Conservation (phyloP, 2,113 vertebrate genomes). For the Perca flavescens region DNA sequence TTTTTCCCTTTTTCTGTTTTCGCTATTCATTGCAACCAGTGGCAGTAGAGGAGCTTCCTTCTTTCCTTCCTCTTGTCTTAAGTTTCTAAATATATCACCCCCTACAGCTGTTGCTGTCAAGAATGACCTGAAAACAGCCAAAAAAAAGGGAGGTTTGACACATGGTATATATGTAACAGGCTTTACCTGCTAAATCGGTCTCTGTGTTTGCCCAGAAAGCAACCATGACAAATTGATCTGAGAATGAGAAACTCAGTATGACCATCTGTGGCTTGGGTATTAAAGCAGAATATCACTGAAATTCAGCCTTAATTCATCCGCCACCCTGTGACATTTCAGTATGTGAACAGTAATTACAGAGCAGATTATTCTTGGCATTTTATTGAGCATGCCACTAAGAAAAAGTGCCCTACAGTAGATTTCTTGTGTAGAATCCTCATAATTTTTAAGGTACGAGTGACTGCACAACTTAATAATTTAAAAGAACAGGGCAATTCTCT, state of each 20-base stretch:
- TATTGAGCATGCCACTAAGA: slow-evolving; percentile 17
- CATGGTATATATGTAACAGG: slow-evolving; percentile 58
- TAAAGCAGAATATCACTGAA: slow-evolving; percentile 47
- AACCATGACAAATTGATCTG: slow-evolving; percentile 63
- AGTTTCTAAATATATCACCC: slow-evolving; percentile 70
- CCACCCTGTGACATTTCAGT: slow-evolving; percentile 58
- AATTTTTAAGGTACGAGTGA: slow-evolving; percentile 8
- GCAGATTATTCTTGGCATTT: slow-evolving; percentile 45
- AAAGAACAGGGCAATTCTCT: slow-evolving; percentile 15
- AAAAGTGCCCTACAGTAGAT: slow-evolving; percentile 2
- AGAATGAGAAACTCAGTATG: slow-evolving; percentile 58
- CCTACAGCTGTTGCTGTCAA: slow-evolving; percentile 71
- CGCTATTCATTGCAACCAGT: slow-evolving; percentile 16
- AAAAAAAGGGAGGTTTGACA: slow-evolving; percentile 59
- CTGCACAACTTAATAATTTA: slow-evolving; percentile 42
- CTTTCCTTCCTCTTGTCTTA: slow-evolving; percentile 33
- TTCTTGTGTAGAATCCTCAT: slow-evolving; percentile 21
- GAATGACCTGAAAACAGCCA: slow-evolving; percentile 73
- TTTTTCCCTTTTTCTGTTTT: slow-evolving; percentile 11
- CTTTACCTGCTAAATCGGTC: slow-evolving; percentile 64
- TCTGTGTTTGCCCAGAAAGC: slow-evolving; percentile 63
- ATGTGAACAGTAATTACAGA: slow-evolving; percentile 46
- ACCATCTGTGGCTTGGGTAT: slow-evolving; percentile 36
- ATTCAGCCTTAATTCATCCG: slow-evolving; percentile 51
- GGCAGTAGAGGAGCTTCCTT: slow-evolving; percentile 39